phyloP scores from a whole-genome alignment of 2,888 invertebrate species.

The Xestia ashworthii region DNA sequence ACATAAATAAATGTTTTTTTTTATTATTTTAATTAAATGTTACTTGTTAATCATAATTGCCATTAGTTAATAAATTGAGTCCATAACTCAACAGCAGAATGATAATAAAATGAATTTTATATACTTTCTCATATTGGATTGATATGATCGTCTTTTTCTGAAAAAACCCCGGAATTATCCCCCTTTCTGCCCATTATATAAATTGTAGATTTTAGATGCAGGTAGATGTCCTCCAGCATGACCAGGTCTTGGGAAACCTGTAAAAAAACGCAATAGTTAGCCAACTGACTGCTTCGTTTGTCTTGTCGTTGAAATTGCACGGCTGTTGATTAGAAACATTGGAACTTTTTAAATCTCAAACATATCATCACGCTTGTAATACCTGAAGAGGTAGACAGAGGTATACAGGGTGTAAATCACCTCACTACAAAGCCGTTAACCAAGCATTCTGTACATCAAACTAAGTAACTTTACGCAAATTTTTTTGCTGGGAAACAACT shows the following conservation, averaged over 20 bases:
- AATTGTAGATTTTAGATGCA: background rate
- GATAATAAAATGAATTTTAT: background rate
- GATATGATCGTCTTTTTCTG: background rate
- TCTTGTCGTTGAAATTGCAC: background rate
- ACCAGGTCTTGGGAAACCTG: fast-evolving
- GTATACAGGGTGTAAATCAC: too few relatives aligned
- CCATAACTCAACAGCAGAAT: too few relatives aligned
- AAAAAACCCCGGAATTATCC: background rate
- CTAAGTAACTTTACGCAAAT: too few relatives aligned
- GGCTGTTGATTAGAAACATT: too few relatives aligned
- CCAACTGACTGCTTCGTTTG: background rate
- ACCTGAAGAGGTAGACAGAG: too few relatives aligned
- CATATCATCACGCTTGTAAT: too few relatives aligned
- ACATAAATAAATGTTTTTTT: too few relatives aligned
- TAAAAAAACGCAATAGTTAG: background rate
- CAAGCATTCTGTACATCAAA: too few relatives aligned
- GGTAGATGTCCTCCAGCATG: background rate
- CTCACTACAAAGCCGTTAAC: too few relatives aligned
- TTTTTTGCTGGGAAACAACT: too few relatives aligned
- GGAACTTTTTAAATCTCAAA: too few relatives aligned
- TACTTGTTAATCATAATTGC: background rate
- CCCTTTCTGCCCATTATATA: fast-evolving
- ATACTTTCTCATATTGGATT: background rate
- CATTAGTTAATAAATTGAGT: background rate
- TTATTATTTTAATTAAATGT: too few relatives aligned